Evolutionary conservation across 1,140 invertebrate genomes (phyloP).

Genomic region (Rhagoletis pomonella): DNA sequence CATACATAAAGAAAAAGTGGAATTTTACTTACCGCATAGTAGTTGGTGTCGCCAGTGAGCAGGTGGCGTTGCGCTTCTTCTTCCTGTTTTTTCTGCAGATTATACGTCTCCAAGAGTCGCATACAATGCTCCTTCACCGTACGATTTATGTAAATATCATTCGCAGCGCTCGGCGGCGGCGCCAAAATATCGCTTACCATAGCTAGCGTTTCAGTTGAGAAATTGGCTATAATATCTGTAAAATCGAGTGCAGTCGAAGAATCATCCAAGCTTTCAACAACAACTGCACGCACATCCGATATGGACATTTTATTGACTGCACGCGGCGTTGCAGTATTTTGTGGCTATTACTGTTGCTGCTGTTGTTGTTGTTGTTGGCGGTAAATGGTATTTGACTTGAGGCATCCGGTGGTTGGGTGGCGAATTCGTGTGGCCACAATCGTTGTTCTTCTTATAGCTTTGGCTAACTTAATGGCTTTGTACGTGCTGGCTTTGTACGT

Average conservation of each 20-base stretch:
- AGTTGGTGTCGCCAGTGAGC: background rate
- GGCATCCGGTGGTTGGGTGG: too few relatives aligned
- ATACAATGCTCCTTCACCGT: background rate
- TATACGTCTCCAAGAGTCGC: background rate
- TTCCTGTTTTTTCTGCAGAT: too few relatives aligned
- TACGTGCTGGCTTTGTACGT: too few relatives aligned
- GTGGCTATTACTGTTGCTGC: background rate
- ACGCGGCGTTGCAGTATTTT: too few relatives aligned
- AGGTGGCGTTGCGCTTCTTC: background rate
- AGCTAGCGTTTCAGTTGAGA: background rate
- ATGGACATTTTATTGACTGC: background rate
- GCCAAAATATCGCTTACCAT: background rate
- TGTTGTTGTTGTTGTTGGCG: background rate
- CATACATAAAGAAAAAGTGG: background rate
- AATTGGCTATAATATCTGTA: slow-evolving; percentile 21
- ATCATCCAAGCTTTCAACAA: background rate
- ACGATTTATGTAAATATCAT: background rate
- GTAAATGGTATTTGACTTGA: too few relatives aligned
- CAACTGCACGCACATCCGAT: background rate
- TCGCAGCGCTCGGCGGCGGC: background rate
- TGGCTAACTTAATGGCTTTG: too few relatives aligned
- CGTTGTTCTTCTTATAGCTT: too few relatives aligned
- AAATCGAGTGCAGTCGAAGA: background rate
- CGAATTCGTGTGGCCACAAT: too few relatives aligned
- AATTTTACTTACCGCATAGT: background rate